These are phyloP conservation scores for Chelidonichthys spinosus DNA, from an alignment of 2,797 vertebrate species.

Conservation along the genomic window DNA sequence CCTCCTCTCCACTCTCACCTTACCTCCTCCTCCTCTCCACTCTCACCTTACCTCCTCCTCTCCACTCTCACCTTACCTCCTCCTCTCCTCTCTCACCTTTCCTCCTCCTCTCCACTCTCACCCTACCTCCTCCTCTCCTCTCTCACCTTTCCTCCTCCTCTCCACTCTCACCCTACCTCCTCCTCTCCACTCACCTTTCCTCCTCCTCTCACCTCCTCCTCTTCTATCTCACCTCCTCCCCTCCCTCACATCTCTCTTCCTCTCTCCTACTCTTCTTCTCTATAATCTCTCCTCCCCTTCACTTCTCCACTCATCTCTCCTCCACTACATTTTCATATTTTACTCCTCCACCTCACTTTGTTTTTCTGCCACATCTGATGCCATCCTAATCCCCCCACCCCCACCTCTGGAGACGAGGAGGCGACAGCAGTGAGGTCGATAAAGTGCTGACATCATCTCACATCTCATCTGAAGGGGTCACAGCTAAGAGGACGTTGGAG, in stretches of 20 bases:
- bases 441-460: constrained; percentile 77
- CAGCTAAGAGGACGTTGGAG: constrained; percentile 9
- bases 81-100: too few relatives aligned
- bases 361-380: too few relatives aligned
- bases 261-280: background rate
- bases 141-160: background rate
- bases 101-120: too few relatives aligned
- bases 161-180: too few relatives aligned
- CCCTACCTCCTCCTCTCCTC: background rate
- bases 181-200: background rate
- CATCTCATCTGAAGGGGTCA: constrained; percentile 72
- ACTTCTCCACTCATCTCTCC: background rate
- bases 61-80: too few relatives aligned
- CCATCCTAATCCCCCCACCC: too few relatives aligned
- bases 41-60: too few relatives aligned
- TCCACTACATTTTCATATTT: background rate
- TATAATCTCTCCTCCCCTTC: too few relatives aligned
- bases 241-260: background rate
- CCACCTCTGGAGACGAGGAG: background rate
- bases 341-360: background rate
- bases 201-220: background rate
- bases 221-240: background rate
- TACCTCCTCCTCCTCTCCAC: background rate
- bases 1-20: background rate
- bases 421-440: constrained; percentile 66